Evolutionary conservation across 2,888 invertebrate genomes (phyloP).

Genomic region (Caprella mutica): DNA sequence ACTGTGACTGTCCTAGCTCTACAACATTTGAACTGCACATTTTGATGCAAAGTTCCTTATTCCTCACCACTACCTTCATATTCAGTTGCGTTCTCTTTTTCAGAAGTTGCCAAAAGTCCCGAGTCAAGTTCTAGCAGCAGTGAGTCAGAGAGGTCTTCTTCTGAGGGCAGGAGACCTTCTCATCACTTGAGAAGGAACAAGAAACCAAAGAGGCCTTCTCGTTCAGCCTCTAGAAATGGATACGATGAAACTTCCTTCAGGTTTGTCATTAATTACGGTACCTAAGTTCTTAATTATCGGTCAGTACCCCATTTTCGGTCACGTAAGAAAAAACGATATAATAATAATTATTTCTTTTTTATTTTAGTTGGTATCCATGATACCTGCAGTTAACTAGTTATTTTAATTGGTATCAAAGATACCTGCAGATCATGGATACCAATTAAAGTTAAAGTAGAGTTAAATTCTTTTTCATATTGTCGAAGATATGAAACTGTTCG

Average conservation of each 20-base stretch:
- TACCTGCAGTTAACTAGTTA: background rate
- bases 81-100: background rate
- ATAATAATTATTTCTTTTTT: no score
- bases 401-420: background rate
- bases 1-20: background rate
- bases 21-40: no score
- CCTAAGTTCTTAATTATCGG: no score
- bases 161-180: slow-evolving; percentile 21
- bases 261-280: no score
- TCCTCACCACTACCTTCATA: no score
- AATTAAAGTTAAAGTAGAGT: no score
- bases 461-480: no score
- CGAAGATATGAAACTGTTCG: no score
- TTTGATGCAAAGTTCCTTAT: no score
- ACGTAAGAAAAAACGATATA: no score
- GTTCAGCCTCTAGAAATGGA: slow-evolving; percentile 24
- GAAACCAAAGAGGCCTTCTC: slow-evolving; percentile 23
- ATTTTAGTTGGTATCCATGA: background rate
- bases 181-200: slow-evolving; percentile 28
- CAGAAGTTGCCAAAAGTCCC: background rate
- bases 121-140: slow-evolving; percentile 24
- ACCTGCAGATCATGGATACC: no score
- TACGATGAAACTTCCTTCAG: slow-evolving; percentile 69
- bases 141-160: slow-evolving; percentile 24
- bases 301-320: no score